Evolutionary conservation across 2,888 invertebrate species (phyloP), one percentile per base, ranked within the genome.

Genomic region (Serrognathus titanus): DNA sequence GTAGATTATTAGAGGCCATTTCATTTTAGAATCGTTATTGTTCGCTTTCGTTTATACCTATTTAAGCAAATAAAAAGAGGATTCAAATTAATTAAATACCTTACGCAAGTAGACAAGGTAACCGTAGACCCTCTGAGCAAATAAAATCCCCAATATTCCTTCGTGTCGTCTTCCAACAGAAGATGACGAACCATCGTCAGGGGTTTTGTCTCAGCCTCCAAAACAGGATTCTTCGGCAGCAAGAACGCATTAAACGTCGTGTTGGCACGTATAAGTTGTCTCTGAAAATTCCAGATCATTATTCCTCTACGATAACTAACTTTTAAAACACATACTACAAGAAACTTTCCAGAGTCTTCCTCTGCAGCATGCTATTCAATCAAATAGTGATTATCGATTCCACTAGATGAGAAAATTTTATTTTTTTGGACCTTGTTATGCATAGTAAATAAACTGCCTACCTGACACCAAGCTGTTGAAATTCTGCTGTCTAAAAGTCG

Each of bases 81-180:
- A 41, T 12, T 48, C 9, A 41, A 7, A 31, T 7, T 48, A 50
- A 49, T 40, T 46, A 60, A 65, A 65, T 75, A 89, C 89, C 88
- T 86, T 38, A 87, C 86, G 74, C 91, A 91, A 51, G 89, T 84
- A 0, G 88, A 87, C 0, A 91, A 85, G 0, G 87, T 88, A 5
- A 90, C 88, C 1, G 83, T 82, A 2, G 90, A 89, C 1, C 90
- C 90, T 62, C 84, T 83, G 13, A 90, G 79, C 41, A 91, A 77
- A 69, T 90, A 90, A 75, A 90, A 91, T 1, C 90, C 90, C 90
- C 90, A 90, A 72, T 90, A 90, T 71, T 90, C 90, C 74, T 90
- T 90, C 81, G 88, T 87, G 66, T 90, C 90, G 65, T 90, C 89
- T 55, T 86, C 85, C n/a, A 91, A 76, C 47, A 82, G 79, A 62